Evolutionary conservation across 2,797 vertebrate genomes (phyloP).

Genomic region (Craterocephalus amniculus): DNA sequence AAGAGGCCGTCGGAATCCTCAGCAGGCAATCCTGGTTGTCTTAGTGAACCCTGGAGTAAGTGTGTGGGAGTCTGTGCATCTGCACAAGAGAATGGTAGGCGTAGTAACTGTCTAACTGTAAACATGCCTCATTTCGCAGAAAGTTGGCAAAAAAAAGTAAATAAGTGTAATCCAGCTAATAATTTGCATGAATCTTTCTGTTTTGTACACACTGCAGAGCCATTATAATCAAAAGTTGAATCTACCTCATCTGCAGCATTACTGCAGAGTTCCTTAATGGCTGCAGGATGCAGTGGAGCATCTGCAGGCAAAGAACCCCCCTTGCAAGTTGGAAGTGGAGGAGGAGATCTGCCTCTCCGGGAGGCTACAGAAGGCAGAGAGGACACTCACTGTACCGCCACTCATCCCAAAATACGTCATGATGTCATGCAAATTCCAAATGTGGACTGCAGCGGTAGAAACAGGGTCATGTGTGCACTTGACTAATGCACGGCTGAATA

Average conservation of each 20-base stretch:
- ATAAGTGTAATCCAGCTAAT: conserved; percentile 1
- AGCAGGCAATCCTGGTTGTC: conserved; percentile 83
- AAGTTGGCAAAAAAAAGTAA: conserved; percentile 35
- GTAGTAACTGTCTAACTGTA: conserved; percentile 51
- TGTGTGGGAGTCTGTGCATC: conserved; percentile 68
- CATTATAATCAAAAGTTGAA: neutral
- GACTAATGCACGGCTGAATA: conserved; percentile 75
- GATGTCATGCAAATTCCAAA: conserved; percentile 79
- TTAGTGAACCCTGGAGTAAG: conserved; percentile 78
- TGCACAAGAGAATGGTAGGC: conserved; percentile 55
- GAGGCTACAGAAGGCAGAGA: conserved; percentile 42
- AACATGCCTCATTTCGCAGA: conserved; percentile 58
- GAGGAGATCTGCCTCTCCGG: conserved; percentile 39
- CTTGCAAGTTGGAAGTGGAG: conserved; percentile 25
- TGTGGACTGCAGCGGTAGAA: conserved; percentile 76
- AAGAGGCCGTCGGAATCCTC: conserved; percentile 81
- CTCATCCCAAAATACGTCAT: conserved; percentile 76
- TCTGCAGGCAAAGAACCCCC: conserved; percentile 28
- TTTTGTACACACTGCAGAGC: neutral
- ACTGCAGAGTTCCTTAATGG: conserved; percentile 7
- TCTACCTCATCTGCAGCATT: neutral
- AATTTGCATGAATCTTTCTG: neutral
- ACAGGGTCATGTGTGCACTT: conserved; percentile 79
- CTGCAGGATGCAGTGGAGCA: conserved; percentile 19
- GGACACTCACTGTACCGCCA: conserved; percentile 53